Evolutionary conservation across 1,140 invertebrate genomes (phyloP).

Genomic region (Cyrtorhinus lividipennis): DNA sequence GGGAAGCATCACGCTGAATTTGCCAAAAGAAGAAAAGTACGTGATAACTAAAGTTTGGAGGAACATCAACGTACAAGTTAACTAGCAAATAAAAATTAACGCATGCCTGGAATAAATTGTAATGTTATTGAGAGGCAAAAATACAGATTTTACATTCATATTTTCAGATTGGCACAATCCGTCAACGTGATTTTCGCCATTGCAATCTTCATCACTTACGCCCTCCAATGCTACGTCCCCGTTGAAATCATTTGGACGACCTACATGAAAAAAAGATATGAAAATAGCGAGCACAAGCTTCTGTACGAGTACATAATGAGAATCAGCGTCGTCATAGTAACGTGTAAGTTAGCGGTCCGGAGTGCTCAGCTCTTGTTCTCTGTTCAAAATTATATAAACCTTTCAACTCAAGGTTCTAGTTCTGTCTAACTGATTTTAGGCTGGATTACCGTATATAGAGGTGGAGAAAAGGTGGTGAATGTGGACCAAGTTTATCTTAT

Average conservation of each 20-base stretch:
- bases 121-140: too few relatives aligned
- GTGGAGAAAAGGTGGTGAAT: too few relatives aligned
- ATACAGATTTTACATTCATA: too few relatives aligned
- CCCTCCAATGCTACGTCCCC: conserved; percentile 87
- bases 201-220: conserved; percentile 80
- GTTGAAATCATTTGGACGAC: conserved; percentile 76
- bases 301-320: conserved; percentile 48
- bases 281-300: conserved; percentile 32
- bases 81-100: too few relatives aligned
- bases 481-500: too few relatives aligned
- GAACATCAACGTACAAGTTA: background rate
- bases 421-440: too few relatives aligned
- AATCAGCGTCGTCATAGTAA: conserved; percentile 46
- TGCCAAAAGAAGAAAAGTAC: conserved; percentile 40
- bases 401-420: too few relatives aligned
- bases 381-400: too few relatives aligned
- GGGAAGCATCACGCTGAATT: conserved; percentile 58
- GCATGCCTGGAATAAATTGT: too few relatives aligned
- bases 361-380: too few relatives aligned
- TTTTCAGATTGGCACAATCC: conserved; percentile 54
- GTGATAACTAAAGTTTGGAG: too few relatives aligned
- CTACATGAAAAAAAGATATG: conserved; percentile 42
- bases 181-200: conserved; percentile 74
- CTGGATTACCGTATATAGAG: too few relatives aligned
- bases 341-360: conserved; percentile 68